phyloP scores from a whole-genome alignment of 2,113 vertebrate species.

The Glareola pratincola region DNA sequence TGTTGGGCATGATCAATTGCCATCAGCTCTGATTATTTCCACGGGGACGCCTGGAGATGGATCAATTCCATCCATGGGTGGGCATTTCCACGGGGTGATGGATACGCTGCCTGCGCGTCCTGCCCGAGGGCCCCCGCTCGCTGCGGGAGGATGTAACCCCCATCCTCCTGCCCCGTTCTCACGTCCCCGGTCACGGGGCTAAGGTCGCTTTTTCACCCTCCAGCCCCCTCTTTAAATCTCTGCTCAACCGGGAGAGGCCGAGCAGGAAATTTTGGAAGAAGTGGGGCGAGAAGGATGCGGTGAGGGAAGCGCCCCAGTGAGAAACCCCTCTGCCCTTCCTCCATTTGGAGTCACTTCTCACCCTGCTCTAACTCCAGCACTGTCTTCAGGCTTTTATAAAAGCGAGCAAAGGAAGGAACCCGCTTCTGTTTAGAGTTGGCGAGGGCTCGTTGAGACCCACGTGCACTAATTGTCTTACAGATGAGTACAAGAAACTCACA shows the following conservation, averaged over 20 bases:
- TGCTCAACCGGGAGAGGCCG: neutral
- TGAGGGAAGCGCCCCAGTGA: neutral
- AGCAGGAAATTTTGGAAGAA: neutral
- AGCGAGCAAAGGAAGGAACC: neutral
- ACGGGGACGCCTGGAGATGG: slow-evolving; percentile 46
- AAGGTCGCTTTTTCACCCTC: neutral
- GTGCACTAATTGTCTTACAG: neutral
- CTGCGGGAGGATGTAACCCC: neutral
- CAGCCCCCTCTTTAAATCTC: neutral
- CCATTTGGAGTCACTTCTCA: neutral
- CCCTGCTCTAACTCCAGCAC: neutral
- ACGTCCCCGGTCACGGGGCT: neutral
- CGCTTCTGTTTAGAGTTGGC: neutral
- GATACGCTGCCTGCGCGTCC: neutral
- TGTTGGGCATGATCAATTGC: slow-evolving; percentile 62
- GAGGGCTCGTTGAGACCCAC: neutral
- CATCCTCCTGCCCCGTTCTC: neutral
- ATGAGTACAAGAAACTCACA: neutral
- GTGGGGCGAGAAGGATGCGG: neutral
- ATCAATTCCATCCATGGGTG: slow-evolving; percentile 63
- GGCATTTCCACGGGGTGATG: slow-evolving; percentile 56
- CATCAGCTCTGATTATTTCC: slow-evolving; percentile 72
- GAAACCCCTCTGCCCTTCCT: neutral
- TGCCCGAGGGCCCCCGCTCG: neutral
- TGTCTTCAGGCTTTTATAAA: neutral